These are phyloP conservation scores for Amitus sp. DNA, from an alignment of 2,888 invertebrate species.

Conservation along the genomic window DNA sequence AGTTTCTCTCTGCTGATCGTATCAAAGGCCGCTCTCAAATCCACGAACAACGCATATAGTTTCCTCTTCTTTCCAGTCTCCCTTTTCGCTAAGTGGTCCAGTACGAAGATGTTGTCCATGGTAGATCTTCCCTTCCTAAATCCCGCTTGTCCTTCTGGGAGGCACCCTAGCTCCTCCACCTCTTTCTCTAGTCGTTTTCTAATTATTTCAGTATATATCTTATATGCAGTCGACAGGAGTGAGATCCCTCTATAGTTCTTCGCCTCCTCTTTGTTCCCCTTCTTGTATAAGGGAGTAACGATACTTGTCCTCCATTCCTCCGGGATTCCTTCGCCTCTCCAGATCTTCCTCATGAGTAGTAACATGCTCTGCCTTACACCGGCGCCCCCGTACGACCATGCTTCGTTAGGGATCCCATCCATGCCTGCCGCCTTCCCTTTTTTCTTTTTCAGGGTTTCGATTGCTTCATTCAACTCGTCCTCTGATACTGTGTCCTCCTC, in stretches of 20 bases:
- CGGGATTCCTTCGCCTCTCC: conserved; percentile 29
- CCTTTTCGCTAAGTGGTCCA: conserved; percentile 23
- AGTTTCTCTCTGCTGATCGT: conserved; percentile 27
- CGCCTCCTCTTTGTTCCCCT: conserved; percentile 18
- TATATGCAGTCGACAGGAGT: conserved; percentile 30
- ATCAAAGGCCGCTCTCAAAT: conserved; percentile 40
- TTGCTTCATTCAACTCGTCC: conserved; percentile 13
- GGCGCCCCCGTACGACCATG: conserved; percentile 20
- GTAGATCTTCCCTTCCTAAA: conserved; percentile 31
- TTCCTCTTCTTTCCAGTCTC: conserved; percentile 6
- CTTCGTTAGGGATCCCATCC: conserved; percentile 32
- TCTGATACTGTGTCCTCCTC: too few species aligned
- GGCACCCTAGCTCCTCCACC: conserved; percentile 16
- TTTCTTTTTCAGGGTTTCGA: neutral
- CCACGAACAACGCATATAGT: conserved; percentile 25
- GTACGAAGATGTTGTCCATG: conserved; percentile 30
- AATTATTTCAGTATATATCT: conserved; percentile 34
- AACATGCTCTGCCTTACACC: conserved; percentile 7
- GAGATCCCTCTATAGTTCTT: conserved; percentile 39
- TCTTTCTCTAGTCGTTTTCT: conserved; percentile 25
- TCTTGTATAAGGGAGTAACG: conserved; percentile 32
- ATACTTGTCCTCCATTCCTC: conserved; percentile 35
- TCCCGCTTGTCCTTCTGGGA: conserved; percentile 33
- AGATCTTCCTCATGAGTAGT: conserved; percentile 13
- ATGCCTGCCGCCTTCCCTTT: conserved; percentile 28